These are phyloP conservation scores for Portunus trituberculatus DNA, from an alignment of 1,140 invertebrate genomes.

Conservation along the genomic window DNA sequence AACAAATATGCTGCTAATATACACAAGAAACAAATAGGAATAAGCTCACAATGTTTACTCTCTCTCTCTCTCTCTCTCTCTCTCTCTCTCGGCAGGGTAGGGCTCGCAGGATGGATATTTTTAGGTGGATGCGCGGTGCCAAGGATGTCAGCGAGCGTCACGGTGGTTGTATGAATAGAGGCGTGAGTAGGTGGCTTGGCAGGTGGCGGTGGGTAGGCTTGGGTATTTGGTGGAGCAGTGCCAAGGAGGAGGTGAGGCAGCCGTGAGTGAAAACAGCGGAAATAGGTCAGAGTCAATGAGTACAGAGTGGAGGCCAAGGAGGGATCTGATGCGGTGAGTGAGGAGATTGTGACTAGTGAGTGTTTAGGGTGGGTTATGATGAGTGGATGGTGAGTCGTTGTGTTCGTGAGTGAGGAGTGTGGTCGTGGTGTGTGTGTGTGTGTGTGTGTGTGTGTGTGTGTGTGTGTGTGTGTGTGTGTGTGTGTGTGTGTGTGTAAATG, in stretches of 20 bases:
- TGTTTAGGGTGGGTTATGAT: too few relatives aligned
- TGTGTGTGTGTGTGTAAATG: too few relatives aligned
- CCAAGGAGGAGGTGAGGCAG: not conserved
- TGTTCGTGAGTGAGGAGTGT: too few relatives aligned
- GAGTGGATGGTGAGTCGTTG: too few relatives aligned
- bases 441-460: too few relatives aligned
- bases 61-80: conserved; percentile 18
- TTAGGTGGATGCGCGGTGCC: not conserved
- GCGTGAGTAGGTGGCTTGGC: not conserved
- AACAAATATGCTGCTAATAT: not conserved
- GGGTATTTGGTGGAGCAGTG: not conserved
- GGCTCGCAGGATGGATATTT: not conserved
- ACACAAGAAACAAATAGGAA: not conserved
- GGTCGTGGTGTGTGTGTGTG: too few relatives aligned
- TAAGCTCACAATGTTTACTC: not conserved
- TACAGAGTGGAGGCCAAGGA: not conserved
- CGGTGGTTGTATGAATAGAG: not conserved
- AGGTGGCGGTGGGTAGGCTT: not conserved
- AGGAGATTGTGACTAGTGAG: too few relatives aligned
- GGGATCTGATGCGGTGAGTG: too few relatives aligned
- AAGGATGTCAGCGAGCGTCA: not conserved
- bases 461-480: too few relatives aligned
- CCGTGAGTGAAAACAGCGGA: not conserved
- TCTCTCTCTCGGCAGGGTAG: not conserved
- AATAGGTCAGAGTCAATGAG: conserved; percentile 3